phyloP scores from a whole-genome alignment of 1,140 invertebrate genomes.

The Bombyx mori region DNA sequence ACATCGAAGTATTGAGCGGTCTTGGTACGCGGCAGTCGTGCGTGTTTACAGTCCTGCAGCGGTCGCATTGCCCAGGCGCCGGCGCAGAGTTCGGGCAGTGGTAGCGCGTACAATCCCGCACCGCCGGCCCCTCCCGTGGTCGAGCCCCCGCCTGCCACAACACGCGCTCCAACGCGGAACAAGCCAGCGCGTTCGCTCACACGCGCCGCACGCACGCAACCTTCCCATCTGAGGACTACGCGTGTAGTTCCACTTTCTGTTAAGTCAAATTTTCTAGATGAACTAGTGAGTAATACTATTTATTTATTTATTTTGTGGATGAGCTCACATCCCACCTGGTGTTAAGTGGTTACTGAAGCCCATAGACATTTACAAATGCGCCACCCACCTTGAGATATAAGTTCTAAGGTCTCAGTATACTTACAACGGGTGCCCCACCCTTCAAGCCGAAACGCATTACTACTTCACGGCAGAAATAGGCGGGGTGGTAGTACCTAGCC shows the following conservation, averaged over 20 bases:
- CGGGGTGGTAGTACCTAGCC: no score
- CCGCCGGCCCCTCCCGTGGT: slow-evolving; percentile 50
- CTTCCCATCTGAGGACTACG: slow-evolving; percentile 56
- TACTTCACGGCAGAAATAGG: no score
- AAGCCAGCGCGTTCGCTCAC: slow-evolving; percentile 51
- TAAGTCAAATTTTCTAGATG: slow-evolving; percentile 1
- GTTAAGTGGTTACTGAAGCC: no score
- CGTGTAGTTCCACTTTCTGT: slow-evolving; percentile 58
- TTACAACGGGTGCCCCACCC: no score
- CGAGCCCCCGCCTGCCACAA: slow-evolving; percentile 33
- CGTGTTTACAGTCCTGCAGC: slow-evolving; percentile 61
- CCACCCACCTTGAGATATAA: no score
- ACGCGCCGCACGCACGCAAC: slow-evolving; percentile 47
- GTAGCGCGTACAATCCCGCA: slow-evolving; percentile 56
- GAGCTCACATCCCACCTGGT: no score
- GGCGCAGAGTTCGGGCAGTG: slow-evolving; percentile 42
- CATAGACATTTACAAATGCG: no score
- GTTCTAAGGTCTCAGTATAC: no score
- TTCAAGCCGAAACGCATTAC: no score
- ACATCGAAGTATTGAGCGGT: slow-evolving; percentile 60
- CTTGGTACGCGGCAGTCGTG: slow-evolving; percentile 52
- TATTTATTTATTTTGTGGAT: no score
- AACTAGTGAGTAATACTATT: background rate
- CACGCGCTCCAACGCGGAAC: slow-evolving; percentile 50
- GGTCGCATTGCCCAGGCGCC: slow-evolving; percentile 64